Percentiles rank a stretch among this genome's conserved stretches.
phyloP scores from a whole-genome alignment of 2,888 invertebrate species.

The Eupeodes latifasciatus region DNA sequence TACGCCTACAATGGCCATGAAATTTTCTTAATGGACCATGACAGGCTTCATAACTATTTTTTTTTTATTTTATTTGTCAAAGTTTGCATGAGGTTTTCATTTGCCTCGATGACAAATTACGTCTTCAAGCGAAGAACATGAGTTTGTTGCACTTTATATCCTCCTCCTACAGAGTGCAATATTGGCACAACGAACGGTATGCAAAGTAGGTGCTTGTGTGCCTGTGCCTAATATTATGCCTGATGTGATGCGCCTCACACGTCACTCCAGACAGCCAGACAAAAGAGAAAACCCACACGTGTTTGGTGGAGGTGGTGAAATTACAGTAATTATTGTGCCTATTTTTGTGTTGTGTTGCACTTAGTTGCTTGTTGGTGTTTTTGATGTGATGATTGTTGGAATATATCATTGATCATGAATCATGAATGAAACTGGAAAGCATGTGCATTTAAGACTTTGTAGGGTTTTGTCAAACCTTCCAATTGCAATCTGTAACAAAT shows the following conservation, averaged over 20 bases:
- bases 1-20: slow-evolving; percentile 75
- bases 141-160: slow-evolving; percentile 65
- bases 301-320: slow-evolving; percentile 57
- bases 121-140: slow-evolving; percentile 61
- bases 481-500: too few relatives aligned
- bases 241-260: slow-evolving; percentile 15
- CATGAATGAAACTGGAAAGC: slow-evolving; percentile 1
- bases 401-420: slow-evolving; percentile 1
- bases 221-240: not conserved
- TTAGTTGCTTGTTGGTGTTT: slow-evolving; percentile 11
- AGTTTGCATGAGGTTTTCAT: slow-evolving; percentile 71
- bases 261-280: slow-evolving; percentile 30
- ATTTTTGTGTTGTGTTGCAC: not conserved
- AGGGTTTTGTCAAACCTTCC: too few relatives aligned
- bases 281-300: slow-evolving; percentile 53
- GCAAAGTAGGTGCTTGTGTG: slow-evolving; percentile 47
- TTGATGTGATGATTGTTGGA: slow-evolving; percentile 13
- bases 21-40: slow-evolving; percentile 74
- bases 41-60: slow-evolving; percentile 69
- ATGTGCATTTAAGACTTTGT: not conserved
- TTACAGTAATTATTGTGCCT: slow-evolving; percentile 55
- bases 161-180: slow-evolving; percentile 56
- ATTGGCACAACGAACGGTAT: slow-evolving; percentile 49
- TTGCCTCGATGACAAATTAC: slow-evolving; percentile 75
- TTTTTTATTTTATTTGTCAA: not conserved